Evolutionary conservation across 1,140 invertebrate genomes (phyloP).

Genomic region (Drosophila insularis): DNA sequence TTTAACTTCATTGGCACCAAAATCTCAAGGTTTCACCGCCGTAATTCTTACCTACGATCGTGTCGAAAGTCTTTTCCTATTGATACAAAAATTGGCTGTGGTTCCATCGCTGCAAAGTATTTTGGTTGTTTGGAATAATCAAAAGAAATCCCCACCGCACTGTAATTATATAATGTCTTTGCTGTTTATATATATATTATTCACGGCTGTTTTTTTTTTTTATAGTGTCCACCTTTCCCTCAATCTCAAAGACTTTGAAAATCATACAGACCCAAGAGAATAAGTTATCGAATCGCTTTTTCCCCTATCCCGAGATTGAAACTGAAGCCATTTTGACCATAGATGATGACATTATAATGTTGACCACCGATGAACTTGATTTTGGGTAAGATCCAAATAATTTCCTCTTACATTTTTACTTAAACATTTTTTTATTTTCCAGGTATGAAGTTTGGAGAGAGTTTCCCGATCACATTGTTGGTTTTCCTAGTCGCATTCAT

Average conservation of each 20-base stretch:
- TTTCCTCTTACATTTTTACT: too few relatives aligned
- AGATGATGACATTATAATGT: conserved; percentile 97
- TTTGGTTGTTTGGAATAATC: conserved; percentile 96
- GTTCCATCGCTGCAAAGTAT: conserved; percentile 94
- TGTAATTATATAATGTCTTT: conserved; percentile 83
- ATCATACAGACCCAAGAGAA: conserved; percentile 95
- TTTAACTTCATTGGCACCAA: conserved; percentile 91
- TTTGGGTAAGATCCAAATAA: conserved; percentile 87
- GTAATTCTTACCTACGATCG: conserved; percentile 96
- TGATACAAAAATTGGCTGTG: conserved; percentile 91
- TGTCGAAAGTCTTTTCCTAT: conserved; percentile 92
- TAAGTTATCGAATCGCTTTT: conserved; percentile 96
- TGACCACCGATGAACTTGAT: conserved; percentile 95
- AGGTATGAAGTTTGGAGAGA: conserved; percentile 94
- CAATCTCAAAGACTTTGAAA: conserved; percentile 93
- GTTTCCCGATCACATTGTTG: conserved; percentile 95
- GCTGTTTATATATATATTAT: not conserved
- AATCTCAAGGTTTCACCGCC: conserved; percentile 94
- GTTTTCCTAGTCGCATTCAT: conserved; percentile 95
- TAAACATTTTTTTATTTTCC: conserved; percentile 14
- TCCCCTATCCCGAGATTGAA: conserved; percentile 95
- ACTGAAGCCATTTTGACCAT: conserved; percentile 95
- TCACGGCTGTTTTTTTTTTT: conserved; percentile 33
- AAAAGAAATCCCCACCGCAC: conserved; percentile 92
- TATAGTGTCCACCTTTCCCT: conserved; percentile 92